phyloP scores from a whole-genome alignment of 2,113 vertebrate species.

The human (Homo sapiens) region DNA sequence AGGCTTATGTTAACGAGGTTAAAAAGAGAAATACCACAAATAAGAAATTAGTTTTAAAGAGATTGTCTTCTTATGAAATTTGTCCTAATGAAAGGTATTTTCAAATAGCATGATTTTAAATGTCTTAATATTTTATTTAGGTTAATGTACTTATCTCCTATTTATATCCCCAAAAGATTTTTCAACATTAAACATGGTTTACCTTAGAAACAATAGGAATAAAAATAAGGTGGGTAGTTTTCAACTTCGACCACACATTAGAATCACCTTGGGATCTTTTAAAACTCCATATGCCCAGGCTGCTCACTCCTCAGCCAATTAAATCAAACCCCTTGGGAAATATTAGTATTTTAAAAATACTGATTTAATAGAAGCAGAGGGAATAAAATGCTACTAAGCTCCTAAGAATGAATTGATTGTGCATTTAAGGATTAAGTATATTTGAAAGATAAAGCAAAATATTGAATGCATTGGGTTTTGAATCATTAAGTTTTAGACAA shows the following conservation, averaged over 20 bases:
- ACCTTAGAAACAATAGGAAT: constrained; percentile 32
- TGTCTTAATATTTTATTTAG: background rate
- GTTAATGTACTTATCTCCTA: background rate
- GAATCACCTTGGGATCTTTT: background rate
- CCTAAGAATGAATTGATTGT: constrained; percentile 4
- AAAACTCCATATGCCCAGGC: background rate
- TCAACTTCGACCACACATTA: background rate
- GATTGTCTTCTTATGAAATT: background rate
- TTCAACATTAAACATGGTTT: constrained; percentile 11
- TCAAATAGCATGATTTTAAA: background rate
- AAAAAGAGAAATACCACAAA: constrained; percentile 26
- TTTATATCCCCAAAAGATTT: background rate
- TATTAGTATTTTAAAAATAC: constrained; percentile 8
- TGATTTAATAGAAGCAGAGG: background rate
- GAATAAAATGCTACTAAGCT: background rate
- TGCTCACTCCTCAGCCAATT: background rate
- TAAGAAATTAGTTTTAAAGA: constrained; percentile 45
- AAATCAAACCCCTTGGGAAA: background rate
- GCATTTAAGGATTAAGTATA: background rate
- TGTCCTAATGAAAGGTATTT: constrained; percentile 40
- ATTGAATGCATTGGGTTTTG: background rate
- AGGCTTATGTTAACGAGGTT: background rate
- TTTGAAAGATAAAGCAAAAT: constrained; percentile 40
- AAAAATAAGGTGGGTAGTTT: constrained; percentile 4
- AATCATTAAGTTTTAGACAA: constrained; percentile 24